A percentile compares a stretch with the other conserved stretches of the same genome.
Conservation (phyloP, 2,888 invertebrate species). For the Ornithoptera alexandrae region DNA sequence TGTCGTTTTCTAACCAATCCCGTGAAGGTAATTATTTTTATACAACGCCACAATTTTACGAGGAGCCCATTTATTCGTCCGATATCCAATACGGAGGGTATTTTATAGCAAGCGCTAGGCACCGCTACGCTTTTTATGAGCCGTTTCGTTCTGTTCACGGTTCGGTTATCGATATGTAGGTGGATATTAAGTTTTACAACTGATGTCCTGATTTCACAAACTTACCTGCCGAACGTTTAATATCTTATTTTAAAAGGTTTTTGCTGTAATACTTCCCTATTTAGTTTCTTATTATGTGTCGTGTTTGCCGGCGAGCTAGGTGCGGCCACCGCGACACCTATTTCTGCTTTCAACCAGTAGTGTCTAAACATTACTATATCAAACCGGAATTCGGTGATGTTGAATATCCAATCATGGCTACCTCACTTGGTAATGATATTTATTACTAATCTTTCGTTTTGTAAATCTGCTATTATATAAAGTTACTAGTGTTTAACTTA, state of each 20-base stretch:
- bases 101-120: constrained; percentile 54
- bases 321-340: no score
- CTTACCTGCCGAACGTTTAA: constrained; percentile 35
- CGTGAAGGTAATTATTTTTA: constrained; percentile 43
- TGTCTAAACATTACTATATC: no score
- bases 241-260: constrained; percentile 3
- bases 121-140: constrained; percentile 49
- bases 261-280: not conserved
- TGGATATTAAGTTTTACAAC: constrained; percentile 56
- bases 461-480: no score
- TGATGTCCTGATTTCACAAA: constrained; percentile 48
- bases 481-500: no score
- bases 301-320: no score
- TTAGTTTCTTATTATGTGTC: no score
- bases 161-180: constrained; percentile 53
- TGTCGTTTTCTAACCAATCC: constrained; percentile 31
- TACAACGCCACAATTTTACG: constrained; percentile 45
- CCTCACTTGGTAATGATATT: no score
- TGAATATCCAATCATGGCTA: no score
- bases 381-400: no score
- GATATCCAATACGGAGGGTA: constrained; percentile 52
- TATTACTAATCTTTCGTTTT: no score
- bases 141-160: constrained; percentile 49
- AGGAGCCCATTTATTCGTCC: constrained; percentile 46
- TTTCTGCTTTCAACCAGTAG: no score